phyloP scores from a whole-genome alignment of 2,797 vertebrate genomes.

The Sebastes oblongus region DNA sequence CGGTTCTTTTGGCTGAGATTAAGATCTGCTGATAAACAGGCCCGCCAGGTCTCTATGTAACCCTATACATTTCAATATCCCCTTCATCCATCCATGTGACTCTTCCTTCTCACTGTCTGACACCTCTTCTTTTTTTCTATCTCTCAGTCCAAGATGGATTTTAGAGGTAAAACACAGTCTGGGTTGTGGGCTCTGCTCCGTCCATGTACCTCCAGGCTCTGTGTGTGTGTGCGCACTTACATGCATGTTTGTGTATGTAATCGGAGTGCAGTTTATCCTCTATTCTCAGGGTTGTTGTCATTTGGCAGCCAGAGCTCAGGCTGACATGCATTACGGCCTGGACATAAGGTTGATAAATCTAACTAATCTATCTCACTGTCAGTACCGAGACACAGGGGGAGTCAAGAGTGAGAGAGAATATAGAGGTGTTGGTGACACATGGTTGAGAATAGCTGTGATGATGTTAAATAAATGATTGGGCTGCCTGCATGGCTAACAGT shows the following conservation, averaged over 20 bases:
- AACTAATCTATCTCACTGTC: conserved; percentile 46
- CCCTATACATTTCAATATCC: conserved; percentile 57
- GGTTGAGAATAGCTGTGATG: conserved; percentile 29
- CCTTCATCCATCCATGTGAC: conserved; percentile 25
- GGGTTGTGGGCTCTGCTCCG: not conserved
- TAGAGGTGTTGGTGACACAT: conserved; percentile 1
- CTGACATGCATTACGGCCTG: conserved; percentile 38
- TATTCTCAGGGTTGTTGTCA: conserved; percentile 61
- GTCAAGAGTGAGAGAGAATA: conserved; percentile 7
- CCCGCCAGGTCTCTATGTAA: conserved; percentile 73
- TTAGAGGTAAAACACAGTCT: not conserved
- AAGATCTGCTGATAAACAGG: conserved; percentile 83
- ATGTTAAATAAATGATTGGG: conserved; percentile 20
- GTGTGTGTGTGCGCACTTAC: not conserved
- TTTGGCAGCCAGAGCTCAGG: conserved; percentile 42
- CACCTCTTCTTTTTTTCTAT: conserved; percentile 4
- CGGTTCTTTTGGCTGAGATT: conserved; percentile 77
- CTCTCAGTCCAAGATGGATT: not conserved
- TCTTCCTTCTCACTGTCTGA: conserved; percentile 7
- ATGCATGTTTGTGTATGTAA: conserved; percentile 26
- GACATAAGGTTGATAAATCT: conserved; percentile 53
- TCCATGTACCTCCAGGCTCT: not conserved
- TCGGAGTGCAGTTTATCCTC: conserved; percentile 27
- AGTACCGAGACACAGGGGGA: conserved; percentile 2
- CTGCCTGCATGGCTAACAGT: not conserved